Evolutionary conservation across 2,888 invertebrate species (phyloP).

Genomic region (Phalera bucephala): DNA sequence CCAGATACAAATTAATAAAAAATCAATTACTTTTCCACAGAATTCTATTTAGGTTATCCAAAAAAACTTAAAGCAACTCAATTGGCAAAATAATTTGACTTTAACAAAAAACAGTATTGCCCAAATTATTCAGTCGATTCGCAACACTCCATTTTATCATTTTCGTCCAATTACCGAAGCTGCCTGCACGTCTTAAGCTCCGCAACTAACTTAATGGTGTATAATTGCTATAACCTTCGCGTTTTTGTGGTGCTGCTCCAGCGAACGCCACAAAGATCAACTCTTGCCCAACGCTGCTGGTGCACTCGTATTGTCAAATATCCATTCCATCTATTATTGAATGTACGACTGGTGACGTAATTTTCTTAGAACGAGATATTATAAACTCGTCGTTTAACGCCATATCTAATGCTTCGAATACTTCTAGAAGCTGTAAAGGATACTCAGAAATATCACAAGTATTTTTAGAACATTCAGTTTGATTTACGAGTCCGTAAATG

Average conservation of each 20-base stretch:
- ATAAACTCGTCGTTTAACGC: too few species aligned
- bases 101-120: constrained; percentile 5
- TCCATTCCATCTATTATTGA: too few species aligned
- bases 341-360: too few species aligned
- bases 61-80: not conserved
- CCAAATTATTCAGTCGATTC: constrained; percentile 14
- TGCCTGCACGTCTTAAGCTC: constrained; percentile 7
- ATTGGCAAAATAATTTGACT: constrained; percentile 8
- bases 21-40: not conserved
- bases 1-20: too few species aligned
- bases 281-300: not conserved
- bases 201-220: constrained; percentile 16
- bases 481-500: too few species aligned
- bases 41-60: not conserved
- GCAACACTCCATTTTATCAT: constrained; percentile 26
- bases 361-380: too few species aligned
- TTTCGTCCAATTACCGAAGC: constrained; percentile 24
- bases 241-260: constrained; percentile 2
- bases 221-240: constrained; percentile 31
- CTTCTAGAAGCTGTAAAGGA: too few species aligned
- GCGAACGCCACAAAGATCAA: not conserved
- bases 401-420: too few species aligned
- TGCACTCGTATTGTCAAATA: too few species aligned
- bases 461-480: too few species aligned
- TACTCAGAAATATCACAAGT: too few species aligned